Conservation (phyloP, 92 coral and sea anemone genomes). For the Umimayanthus kanabou region DNA sequence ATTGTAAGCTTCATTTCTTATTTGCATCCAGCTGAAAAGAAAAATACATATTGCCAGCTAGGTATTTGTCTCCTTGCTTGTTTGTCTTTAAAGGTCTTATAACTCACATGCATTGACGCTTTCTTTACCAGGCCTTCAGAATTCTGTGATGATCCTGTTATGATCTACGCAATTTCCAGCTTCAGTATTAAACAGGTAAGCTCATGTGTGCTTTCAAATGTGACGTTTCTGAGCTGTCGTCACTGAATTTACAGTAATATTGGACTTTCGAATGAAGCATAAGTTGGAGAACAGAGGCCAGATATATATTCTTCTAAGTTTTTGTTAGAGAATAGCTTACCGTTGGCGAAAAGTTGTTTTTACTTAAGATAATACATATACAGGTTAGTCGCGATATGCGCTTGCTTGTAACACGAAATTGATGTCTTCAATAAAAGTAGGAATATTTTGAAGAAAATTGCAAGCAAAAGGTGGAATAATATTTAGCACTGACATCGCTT, state of each 20-base stretch:
- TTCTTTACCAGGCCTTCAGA: slow-evolving; percentile 73
- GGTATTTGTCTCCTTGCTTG: too few species aligned
- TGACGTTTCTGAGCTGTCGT: too few species aligned
- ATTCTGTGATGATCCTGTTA: slow-evolving; percentile 87
- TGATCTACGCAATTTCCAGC: slow-evolving; percentile 97
- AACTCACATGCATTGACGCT: background rate
- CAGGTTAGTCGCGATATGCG: too few species aligned
- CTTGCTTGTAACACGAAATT: too few species aligned
- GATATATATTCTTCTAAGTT: background rate
- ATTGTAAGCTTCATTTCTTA: too few species aligned
- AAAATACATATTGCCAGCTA: too few species aligned
- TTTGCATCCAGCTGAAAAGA: too few species aligned
- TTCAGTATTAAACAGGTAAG: slow-evolving; percentile 93
- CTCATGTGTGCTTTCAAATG: background rate
- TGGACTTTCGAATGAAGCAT: background rate
- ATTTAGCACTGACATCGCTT: too few species aligned
- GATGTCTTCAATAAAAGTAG: too few species aligned
- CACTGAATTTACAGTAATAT: background rate
- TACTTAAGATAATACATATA: too few species aligned
- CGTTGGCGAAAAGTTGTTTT: background rate
- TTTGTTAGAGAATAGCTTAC: background rate
- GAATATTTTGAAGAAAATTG: too few species aligned
- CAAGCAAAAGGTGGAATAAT: too few species aligned
- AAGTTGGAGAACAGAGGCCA: background rate
- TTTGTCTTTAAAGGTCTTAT: background rate